phyloP scores from a whole-genome alignment of 2,888 invertebrate species.

The Pherbina coryleti region DNA sequence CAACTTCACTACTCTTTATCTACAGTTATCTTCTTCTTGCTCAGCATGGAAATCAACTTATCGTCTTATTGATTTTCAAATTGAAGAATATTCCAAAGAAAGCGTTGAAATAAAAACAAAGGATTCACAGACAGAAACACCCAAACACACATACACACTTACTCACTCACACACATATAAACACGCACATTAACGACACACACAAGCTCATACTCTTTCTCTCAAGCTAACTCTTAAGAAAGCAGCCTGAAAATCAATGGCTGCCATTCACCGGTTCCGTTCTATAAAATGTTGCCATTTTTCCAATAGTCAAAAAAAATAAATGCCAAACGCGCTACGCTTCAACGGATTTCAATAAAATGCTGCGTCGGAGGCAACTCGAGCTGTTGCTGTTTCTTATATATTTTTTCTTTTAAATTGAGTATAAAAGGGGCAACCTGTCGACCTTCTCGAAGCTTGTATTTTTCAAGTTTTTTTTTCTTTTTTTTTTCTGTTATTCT shows the following conservation, averaged over 20 bases:
- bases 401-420: neutral
- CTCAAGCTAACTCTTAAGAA: neutral
- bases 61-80: conserved; percentile 50
- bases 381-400: neutral
- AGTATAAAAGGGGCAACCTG: neutral
- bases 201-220: neutral
- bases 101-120: conserved; percentile 25
- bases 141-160: neutral
- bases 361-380: neutral
- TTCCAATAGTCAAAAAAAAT: neutral
- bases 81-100: conserved; percentile 27
- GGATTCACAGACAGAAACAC: neutral
- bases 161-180: neutral
- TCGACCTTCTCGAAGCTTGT: neutral
- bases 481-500: too few relatives aligned
- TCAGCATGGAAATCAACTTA: conserved; percentile 40
- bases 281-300: conserved; percentile 32
- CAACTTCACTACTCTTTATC: conserved; percentile 7
- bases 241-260: conserved; percentile 26
- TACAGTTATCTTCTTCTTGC: neutral
- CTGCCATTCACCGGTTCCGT: conserved; percentile 24
- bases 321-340: conserved; percentile 12
- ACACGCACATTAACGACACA: too few relatives aligned
- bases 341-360: conserved; percentile 33
- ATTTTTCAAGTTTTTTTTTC: too few relatives aligned